Evolutionary conservation across 2,797 vertebrate species (phyloP), one percentile per base, ranked within the genome.

Genomic region (Acipenser oxyrinchus): DNA sequence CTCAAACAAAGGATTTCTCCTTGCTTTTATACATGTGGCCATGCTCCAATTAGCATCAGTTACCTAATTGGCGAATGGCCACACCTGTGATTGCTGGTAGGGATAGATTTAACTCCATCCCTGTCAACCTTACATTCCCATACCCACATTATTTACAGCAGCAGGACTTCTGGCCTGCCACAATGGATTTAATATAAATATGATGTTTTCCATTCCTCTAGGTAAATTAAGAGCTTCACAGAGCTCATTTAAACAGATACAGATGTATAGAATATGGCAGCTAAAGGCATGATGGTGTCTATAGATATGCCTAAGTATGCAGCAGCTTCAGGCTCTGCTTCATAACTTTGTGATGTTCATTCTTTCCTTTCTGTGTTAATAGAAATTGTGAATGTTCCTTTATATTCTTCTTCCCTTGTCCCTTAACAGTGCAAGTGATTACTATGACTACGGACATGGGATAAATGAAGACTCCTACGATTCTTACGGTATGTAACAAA

Each of bases 361-460:
- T 50, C 7, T 48, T 68, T 57, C 37, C 6, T 77, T 69, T 76
- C 61, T 48, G 1, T 37, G 69, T 72, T 69, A 5, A 66, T 69
- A 55, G 53, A n/a, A 37, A 37, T 37, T 37, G 37, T 5, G 1
- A 37, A 37, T 5, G 37, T 37, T 37, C 37, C 37, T 37, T 37
- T 37, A 37, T 37, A 75, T 8, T 55, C 23, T 4, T 66, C 7
- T 11, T 52, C 51, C 15, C 48, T 63, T 75, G 63, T 84, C 63
- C 72, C 76, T 72, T 68, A 66, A 57, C 92, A 99, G 96, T 76
- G 93, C 94, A 77, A 89, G 93, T 11, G 95, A 98, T 82, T 98
- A 98, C 88, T 99, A 98, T 13, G 96, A 98, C 78, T 99, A 98
- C 1, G 94, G 93, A 64, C 93, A 93, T 0, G 91, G 89, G 52